Conservation (phyloP, 2,888 invertebrate genomes). For the Toxonevra muliebris region DNA sequence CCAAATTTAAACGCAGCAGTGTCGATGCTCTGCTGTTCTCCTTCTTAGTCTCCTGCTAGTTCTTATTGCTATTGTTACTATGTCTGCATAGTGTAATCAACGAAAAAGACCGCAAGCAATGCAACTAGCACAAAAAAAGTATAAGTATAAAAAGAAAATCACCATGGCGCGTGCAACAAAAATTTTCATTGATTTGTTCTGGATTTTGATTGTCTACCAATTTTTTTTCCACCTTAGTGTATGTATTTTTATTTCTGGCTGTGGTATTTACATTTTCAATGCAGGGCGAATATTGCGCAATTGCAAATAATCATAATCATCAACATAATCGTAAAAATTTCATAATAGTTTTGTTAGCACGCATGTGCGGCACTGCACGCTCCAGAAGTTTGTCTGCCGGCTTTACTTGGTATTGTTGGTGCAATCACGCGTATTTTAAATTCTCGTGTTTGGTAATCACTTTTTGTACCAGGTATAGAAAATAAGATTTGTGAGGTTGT, state of each 20-base stretch:
- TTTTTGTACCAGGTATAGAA: too few species aligned
- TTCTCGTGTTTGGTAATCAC: not conserved
- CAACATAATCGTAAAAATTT: not conserved
- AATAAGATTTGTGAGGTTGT: too few species aligned
- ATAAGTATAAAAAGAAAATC: not conserved
- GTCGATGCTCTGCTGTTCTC: too few species aligned
- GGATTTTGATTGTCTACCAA: slow-evolving; percentile 14
- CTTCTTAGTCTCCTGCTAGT: too few species aligned
- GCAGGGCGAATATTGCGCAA: not conserved
- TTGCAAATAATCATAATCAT: not conserved
- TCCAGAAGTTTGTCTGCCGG: too few species aligned
- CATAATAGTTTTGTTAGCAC: not conserved
- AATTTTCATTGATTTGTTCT: slow-evolving; percentile 29
- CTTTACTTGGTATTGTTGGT: too few species aligned
- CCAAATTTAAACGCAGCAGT: too few species aligned
- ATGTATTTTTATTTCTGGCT: slow-evolving; percentile 1
- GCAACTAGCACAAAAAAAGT: not conserved
- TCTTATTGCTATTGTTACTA: too few species aligned
- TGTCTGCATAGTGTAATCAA: slow-evolving; percentile 4
- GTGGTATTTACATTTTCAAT: not conserved
- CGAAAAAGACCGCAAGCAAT: slow-evolving; percentile 24
- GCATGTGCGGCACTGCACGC: too few species aligned
- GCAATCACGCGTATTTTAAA: too few species aligned
- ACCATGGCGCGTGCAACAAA: slow-evolving; percentile 21
- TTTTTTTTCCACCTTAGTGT: not conserved